Base-by-base conservation (phyloP, 35 echinoderm and acorn worm genomes). In the Strongylocentrotus purpuratus region DNA sequence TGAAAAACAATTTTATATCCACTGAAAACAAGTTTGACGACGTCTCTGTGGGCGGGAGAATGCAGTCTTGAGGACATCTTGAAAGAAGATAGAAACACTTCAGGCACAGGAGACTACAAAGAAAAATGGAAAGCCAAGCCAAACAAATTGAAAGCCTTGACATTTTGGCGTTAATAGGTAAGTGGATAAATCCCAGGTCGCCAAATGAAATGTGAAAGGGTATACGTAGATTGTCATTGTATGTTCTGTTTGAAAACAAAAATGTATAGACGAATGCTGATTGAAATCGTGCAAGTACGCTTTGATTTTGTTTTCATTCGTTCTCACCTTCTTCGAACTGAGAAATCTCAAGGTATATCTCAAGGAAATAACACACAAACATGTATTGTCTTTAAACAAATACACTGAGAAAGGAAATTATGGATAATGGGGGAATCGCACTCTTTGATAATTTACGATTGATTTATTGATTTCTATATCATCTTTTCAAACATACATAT, bases 81-180 rank as follows among this genome's bases (percentile, higher is more conserved):
- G 65, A 78, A 78, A 78, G 8, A 59, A 78, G 65, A 78, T 22
- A 78, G 65, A 78, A 28, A 78, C 28, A 78, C 18, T 78, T 28
- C 20, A 7, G 18, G 22, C n/a, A 22, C 2, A 17, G 52, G 17
- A 59, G 52, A 59, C 7, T 78, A 25, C 15, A n/a, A 78, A 78
- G 65, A n/a, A 78, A 78, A 78, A 78, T 78, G 65, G 65, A 78
- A 78, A 78, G 22, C 22, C 87, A 46, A 89, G 45, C 87, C 32
- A 89, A 89, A 89, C 87, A 89, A 45, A 89, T 89, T 89, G 87
- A 89, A 45, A 89, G 32, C 87, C 87, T 89, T 89, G 87, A 89
- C 87, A 89, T 89, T 88, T 86, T 89, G 87, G 87, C 87, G 32
- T 45, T 89, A 89, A 33, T 89, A 89, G 87, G 33, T 89, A 46